phyloP scores from a whole-genome alignment of 30 jellyfish, hydroid and myxozoan species.

The Sanderia malayensis region DNA sequence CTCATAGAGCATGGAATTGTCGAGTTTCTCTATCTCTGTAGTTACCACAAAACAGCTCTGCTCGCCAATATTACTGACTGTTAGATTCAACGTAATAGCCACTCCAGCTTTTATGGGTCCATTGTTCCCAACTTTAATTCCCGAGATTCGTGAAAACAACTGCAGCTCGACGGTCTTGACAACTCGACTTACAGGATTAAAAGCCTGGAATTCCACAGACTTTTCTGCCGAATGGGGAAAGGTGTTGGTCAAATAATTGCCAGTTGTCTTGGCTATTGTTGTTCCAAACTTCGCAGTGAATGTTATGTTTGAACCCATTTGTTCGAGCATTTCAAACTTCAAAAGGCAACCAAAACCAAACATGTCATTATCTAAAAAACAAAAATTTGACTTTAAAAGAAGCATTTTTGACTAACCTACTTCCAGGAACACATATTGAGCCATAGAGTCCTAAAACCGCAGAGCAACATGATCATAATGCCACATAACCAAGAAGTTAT shows the following conservation, averaged over 20 bases:
- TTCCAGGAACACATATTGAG: no score
- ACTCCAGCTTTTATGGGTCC: conserved; percentile 54
- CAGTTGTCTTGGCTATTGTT: neutral
- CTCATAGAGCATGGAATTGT: neutral
- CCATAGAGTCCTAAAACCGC: no score
- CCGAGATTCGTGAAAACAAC: conserved; percentile 52
- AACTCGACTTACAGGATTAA: conserved; percentile 37
- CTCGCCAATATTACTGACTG: conserved; percentile 33
- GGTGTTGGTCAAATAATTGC: conserved; percentile 20
- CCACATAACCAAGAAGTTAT: no score
- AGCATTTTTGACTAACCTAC: no score
- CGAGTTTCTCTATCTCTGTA: conserved; percentile 14
- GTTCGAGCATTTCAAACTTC: conserved; percentile 23
- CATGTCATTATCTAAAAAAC: conserved; percentile 15
- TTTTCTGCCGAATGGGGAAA: conserved; percentile 15
- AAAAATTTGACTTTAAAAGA: no score
- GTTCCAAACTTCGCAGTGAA: conserved; percentile 21
- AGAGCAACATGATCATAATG: no score
- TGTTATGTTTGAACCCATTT: conserved; percentile 63
- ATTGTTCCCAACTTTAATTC: conserved; percentile 38
- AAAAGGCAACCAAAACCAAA: conserved; percentile 46
- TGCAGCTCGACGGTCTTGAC: neutral
- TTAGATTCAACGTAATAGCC: conserved; percentile 15
- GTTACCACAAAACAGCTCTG: conserved; percentile 45
- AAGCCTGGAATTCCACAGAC: conserved; percentile 24